These are phyloP conservation scores for Sphaeramia orbicularis DNA, from an alignment of 2,797 vertebrate species.

Conservation along the genomic window DNA sequence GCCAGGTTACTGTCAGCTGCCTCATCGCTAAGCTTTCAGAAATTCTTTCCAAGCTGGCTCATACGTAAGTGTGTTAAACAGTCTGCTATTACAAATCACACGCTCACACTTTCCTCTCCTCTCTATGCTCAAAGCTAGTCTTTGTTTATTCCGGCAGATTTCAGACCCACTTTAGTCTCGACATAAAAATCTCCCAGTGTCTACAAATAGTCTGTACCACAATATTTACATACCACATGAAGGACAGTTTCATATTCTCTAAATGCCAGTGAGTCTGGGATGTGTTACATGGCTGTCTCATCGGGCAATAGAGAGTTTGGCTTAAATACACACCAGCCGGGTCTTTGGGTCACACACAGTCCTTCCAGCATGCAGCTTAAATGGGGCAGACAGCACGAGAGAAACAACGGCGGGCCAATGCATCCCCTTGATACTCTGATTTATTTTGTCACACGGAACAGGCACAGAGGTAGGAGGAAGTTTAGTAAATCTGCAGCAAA, in stretches of 20 bases:
- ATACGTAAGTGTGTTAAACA: slow-evolving; percentile 47
- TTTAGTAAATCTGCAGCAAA: slow-evolving; percentile 6
- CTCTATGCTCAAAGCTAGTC: slow-evolving; percentile 21
- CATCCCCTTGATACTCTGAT: slow-evolving; percentile 11
- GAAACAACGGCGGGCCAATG: slow-evolving; percentile 10
- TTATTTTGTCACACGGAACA: slow-evolving; percentile 17
- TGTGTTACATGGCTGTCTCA: slow-evolving; percentile 19
- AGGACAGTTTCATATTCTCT: slow-evolving; percentile 52
- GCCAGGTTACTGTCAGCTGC: slow-evolving; percentile 56
- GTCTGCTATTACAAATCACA: slow-evolving; percentile 31
- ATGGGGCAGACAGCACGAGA: slow-evolving; percentile 36
- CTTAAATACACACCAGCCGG: slow-evolving; percentile 65
- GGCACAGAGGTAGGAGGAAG: not conserved
- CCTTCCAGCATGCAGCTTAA: slow-evolving; percentile 49
- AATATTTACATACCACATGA: slow-evolving; percentile 71
- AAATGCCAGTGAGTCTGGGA: slow-evolving; percentile 39
- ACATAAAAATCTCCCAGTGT: slow-evolving; percentile 20
- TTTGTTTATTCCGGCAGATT: slow-evolving; percentile 56
- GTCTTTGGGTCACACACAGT: slow-evolving; percentile 45
- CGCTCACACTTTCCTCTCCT: slow-evolving; percentile 9
- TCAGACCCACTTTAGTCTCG: slow-evolving; percentile 23
- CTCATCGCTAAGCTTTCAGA: slow-evolving; percentile 48
- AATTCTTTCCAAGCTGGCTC: slow-evolving; percentile 68
- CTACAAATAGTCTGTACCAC: slow-evolving; percentile 59
- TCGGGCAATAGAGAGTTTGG: slow-evolving; percentile 34